These are phyloP conservation scores for Thyatira batis DNA, from an alignment of 2,888 invertebrate genomes.

Conservation along the genomic window DNA sequence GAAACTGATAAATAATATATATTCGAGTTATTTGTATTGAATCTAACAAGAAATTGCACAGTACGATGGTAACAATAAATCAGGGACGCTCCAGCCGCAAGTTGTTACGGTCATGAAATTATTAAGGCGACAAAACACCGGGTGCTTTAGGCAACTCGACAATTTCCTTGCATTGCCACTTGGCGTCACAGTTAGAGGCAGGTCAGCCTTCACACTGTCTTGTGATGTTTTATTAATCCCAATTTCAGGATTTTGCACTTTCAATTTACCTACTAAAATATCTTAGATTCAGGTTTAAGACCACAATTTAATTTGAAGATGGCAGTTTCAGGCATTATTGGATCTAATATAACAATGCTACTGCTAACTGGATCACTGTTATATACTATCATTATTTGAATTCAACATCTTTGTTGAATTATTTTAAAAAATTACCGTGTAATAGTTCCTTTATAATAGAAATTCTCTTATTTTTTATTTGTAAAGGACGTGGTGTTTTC, in stretches of 20 bases:
- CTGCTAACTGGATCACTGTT: too few species aligned
- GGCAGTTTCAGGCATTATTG: too few species aligned
- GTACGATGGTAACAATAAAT: constrained; percentile 9
- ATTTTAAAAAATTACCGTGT: too few species aligned
- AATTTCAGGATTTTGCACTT: too few species aligned
- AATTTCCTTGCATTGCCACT: constrained; percentile 22
- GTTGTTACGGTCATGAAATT: constrained; percentile 9
- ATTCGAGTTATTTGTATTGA: constrained; percentile 4
- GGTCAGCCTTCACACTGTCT: background rate
- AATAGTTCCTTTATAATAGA: too few species aligned
- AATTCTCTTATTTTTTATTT: too few species aligned
- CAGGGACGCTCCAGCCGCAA: background rate
- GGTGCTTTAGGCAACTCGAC: constrained; percentile 20
- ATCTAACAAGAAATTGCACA: constrained; percentile 5
- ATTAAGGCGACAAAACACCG: constrained; percentile 13
- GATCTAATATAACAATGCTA: too few species aligned
- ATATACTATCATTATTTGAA: too few species aligned
- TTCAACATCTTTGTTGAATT: too few species aligned
- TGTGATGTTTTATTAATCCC: background rate
- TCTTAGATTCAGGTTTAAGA: too few species aligned
- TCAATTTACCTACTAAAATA: too few species aligned
- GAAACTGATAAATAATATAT: background rate
- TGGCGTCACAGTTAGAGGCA: constrained; percentile 4
- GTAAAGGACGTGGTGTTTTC: background rate
- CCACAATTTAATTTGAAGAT: too few species aligned